Conservation (phyloP, 30 jellyfish, hydroid and myxozoan genomes). For the Hydractinia symbiolongicarpus region DNA sequence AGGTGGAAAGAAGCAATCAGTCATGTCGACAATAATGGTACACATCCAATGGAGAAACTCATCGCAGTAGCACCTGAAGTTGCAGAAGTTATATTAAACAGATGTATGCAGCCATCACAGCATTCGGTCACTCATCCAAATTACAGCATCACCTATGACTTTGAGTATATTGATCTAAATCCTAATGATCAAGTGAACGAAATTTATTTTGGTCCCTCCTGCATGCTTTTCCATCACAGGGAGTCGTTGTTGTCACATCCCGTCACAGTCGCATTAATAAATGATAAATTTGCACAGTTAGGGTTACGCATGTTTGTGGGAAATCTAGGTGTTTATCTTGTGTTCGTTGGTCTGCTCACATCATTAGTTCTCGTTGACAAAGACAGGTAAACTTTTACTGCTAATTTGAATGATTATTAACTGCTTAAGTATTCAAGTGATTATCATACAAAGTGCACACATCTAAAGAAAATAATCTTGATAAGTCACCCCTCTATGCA, state of each 20-base stretch:
- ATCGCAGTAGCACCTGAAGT: constrained; percentile 71
- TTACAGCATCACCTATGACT: constrained; percentile 51
- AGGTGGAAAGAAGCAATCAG: constrained; percentile 89
- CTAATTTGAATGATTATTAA: not conserved
- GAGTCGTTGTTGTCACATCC: constrained; percentile 68
- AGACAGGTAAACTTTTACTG: constrained; percentile 43
- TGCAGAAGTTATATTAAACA: constrained; percentile 63
- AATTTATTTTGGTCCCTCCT: constrained; percentile 50
- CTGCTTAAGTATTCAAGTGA: too few species aligned
- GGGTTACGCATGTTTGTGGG: constrained; percentile 53
- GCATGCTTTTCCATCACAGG: constrained; percentile 57
- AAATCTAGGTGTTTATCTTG: constrained; percentile 38
- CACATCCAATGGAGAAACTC: constrained; percentile 76
- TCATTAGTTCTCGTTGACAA: constrained; percentile 60
- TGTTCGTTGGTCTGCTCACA: constrained; percentile 65
- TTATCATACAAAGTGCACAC: too few species aligned
- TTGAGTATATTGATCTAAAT: constrained; percentile 52
- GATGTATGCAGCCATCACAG: constrained; percentile 54
- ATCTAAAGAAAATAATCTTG: too few species aligned
- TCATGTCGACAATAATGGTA: constrained; percentile 43
- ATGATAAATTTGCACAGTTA: constrained; percentile 58
- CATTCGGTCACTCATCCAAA: constrained; percentile 38
- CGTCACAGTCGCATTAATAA: constrained; percentile 50
- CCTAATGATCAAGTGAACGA: constrained; percentile 24
- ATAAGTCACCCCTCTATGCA: too few species aligned